Evolutionary conservation across 1,140 invertebrate genomes (phyloP), one percentile per base, ranked within the genome.

Genomic region (Galendromus occidentalis): DNA sequence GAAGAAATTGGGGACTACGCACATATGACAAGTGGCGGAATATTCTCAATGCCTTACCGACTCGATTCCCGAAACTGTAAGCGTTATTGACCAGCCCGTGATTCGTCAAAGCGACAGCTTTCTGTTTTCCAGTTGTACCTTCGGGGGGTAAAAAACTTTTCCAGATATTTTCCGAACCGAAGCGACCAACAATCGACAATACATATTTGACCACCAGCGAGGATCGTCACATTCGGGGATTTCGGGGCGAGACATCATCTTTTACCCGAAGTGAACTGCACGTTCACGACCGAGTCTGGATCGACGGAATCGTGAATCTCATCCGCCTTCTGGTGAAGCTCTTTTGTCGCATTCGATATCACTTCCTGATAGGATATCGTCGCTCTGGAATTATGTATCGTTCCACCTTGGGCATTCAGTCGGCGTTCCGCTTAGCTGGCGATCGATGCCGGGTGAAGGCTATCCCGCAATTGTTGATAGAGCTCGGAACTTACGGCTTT

Each of bases 51-150:
- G 69, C 75, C 76, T 64, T 76, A 42, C 79, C 78, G n/a, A 82
- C 74, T 66, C 86, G 78, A 65, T 77, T 74, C 0, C 82, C 83
- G 44, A 80, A 75, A 72, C 84, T 80, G 67, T 82, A 83, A 4
- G 83, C 80, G 75, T 97, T 96, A 72, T 98, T 97, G 0, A 94
- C 79, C 6, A 91, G 77, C 66, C 84, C 85, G 67, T 84, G 80
- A 73, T 98, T 90, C 0, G 84, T 85, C 2, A 95, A 72, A 0
- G 86, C 77, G 0, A 86, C 85, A 12, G 86, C 92, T 77, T 98
- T 98, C 0, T 93, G 88, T 41, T 79, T 79, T 0, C 91, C 91
- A 51, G 86, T 91, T 2, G 88, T 89, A 18, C 85, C 85, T 59
- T 17, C 28, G 18, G 14, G 14, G 14, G 14, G 45, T 5, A 14